phyloP scores from a whole-genome alignment of 2,113 vertebrate genomes.

The Gobiocypris rarus region DNA sequence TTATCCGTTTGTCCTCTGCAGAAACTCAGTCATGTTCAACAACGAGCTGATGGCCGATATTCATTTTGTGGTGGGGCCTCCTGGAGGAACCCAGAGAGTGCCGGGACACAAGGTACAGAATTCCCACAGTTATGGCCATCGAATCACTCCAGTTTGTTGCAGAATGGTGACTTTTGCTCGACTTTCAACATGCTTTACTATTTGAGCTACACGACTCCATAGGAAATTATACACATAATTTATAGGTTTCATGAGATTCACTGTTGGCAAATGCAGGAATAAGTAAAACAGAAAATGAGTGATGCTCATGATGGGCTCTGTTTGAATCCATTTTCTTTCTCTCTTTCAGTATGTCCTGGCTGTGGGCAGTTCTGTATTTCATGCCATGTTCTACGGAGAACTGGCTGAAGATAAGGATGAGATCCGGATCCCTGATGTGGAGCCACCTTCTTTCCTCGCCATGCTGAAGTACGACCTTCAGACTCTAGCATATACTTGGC shows the following conservation, averaged over 20 bases:
- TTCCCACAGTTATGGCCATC: too few relatives aligned
- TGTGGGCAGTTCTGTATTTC: slow-evolving; percentile 98
- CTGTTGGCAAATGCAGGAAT: neutral
- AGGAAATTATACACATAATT: too few relatives aligned
- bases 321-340: neutral
- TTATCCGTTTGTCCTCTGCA: slow-evolving; percentile 71
- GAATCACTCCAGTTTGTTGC: neutral
- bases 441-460: slow-evolving; percentile 93
- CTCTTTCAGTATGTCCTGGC: slow-evolving; percentile 90
- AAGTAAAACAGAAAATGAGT: neutral
- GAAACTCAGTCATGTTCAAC: slow-evolving; percentile 99
- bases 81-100: slow-evolving; percentile 92
- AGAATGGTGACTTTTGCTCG: too few relatives aligned
- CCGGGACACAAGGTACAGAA: slow-evolving; percentile 96
- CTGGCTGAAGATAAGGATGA: slow-evolving; percentile 97
- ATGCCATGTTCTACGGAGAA: slow-evolving; percentile 99
- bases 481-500: neutral
- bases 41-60: slow-evolving; percentile 99
- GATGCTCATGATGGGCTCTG: neutral
- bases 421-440: slow-evolving; percentile 98
- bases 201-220: too few relatives aligned
- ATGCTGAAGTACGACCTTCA: slow-evolving; percentile 91
- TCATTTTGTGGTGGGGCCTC: slow-evolving; percentile 95
- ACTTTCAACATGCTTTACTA: too few relatives aligned
- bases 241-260: neutral